These are phyloP conservation scores for Molossus alvarezi DNA, from an alignment of 2,797 vertebrate genomes.

Conservation along the genomic window DNA sequence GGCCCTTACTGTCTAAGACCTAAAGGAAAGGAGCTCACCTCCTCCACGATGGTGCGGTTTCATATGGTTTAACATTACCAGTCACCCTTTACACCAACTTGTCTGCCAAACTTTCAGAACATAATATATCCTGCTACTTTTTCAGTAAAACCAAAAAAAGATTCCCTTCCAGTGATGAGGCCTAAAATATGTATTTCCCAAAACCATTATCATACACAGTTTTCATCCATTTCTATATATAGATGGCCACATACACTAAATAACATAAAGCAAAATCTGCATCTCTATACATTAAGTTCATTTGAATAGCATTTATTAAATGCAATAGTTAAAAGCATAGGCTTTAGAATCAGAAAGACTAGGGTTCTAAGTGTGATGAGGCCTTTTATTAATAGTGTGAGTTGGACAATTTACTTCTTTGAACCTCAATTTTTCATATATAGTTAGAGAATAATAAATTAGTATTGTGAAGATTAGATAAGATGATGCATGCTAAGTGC, in stretches of 20 bases:
- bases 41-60: neutral
- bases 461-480: neutral
- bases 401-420: neutral
- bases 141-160: conserved; percentile 15
- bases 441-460: neutral
- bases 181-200: neutral
- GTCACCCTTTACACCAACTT: neutral
- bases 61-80: neutral
- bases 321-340: neutral
- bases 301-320: neutral
- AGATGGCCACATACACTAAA: neutral
- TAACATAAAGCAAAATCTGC: conserved; percentile 6
- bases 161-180: conserved; percentile 4
- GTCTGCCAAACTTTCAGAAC: conserved; percentile 45
- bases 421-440: neutral
- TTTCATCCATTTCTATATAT: neutral
- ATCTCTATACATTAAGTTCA: neutral
- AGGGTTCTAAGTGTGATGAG: neutral
- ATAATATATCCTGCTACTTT: neutral
- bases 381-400: neutral
- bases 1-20: neutral
- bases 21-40: neutral
- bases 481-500: neutral
- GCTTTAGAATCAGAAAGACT: neutral
- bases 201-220: neutral